phyloP scores from a whole-genome alignment of 1,140 invertebrate genomes.

The Pseudachorutes palmiensis region DNA sequence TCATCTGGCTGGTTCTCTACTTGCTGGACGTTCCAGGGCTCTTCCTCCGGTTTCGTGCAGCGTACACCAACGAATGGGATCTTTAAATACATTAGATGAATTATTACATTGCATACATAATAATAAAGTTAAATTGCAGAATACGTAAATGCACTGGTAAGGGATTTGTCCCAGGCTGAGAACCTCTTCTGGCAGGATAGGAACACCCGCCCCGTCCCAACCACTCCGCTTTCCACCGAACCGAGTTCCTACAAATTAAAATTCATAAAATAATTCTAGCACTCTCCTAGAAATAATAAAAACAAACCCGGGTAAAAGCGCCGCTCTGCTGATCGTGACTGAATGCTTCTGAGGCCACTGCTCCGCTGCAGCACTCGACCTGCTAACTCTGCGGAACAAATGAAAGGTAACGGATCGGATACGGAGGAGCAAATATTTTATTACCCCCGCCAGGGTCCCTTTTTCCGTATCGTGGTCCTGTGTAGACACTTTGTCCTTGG shows the following conservation, averaged over 20 bases:
- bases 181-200: neutral
- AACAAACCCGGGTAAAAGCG: constrained; percentile 33
- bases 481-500: constrained; percentile 3
- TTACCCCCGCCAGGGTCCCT: constrained; percentile 11
- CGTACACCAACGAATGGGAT: neutral
- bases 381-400: neutral
- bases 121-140: too few relatives aligned
- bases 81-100: too few relatives aligned
- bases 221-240: constrained; percentile 31
- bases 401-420: neutral
- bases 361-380: constrained; percentile 1
- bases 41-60: neutral
- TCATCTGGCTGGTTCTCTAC: too few relatives aligned
- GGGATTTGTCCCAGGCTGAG: neutral
- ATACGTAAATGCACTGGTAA: constrained; percentile 2
- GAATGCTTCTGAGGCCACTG: neutral
- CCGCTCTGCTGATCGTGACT: neutral
- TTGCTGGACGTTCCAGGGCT: too few relatives aligned
- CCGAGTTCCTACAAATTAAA: too few relatives aligned
- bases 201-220: neutral
- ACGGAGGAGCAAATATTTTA: neutral
- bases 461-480: constrained; percentile 26
- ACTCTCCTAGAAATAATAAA: too few relatives aligned
- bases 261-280: too few relatives aligned
- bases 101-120: too few relatives aligned